phyloP scores from a whole-genome alignment of 2,113 vertebrate genomes.

The Ardeotis arabs region DNA sequence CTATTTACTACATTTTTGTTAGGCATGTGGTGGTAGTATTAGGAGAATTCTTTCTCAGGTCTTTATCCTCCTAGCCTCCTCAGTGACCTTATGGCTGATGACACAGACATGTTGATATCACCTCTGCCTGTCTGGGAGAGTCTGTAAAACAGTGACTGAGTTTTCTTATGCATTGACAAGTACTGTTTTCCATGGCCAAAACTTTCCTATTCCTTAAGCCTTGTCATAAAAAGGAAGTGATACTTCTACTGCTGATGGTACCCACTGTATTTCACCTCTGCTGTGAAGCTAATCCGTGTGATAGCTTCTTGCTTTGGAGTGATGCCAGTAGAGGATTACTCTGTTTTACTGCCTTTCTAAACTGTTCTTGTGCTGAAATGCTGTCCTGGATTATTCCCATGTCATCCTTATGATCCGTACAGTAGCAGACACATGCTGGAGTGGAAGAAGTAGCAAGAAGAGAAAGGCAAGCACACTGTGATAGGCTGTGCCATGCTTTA shows the following conservation, averaged over 20 bases:
- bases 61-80: background rate
- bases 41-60: background rate
- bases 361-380: conserved; percentile 6
- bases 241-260: background rate
- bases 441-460: background rate
- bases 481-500: background rate
- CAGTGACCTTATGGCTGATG: background rate
- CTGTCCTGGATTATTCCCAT: conserved; percentile 33
- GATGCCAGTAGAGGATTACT: conserved; percentile 10
- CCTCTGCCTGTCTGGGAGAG: background rate
- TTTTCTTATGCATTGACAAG: background rate
- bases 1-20: background rate
- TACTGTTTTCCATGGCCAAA: background rate
- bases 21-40: background rate
- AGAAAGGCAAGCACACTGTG: background rate
- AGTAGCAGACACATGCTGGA: background rate
- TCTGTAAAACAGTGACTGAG: background rate
- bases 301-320: background rate
- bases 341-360: background rate
- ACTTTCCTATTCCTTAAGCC: background rate
- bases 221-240: background rate
- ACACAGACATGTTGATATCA: background rate
- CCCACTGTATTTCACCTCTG: background rate
- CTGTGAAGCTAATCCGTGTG: background rate
- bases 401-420: background rate